Evolutionary conservation across 2,113 vertebrate species (phyloP).

Genomic region (Brachypteracias leptosomus): DNA sequence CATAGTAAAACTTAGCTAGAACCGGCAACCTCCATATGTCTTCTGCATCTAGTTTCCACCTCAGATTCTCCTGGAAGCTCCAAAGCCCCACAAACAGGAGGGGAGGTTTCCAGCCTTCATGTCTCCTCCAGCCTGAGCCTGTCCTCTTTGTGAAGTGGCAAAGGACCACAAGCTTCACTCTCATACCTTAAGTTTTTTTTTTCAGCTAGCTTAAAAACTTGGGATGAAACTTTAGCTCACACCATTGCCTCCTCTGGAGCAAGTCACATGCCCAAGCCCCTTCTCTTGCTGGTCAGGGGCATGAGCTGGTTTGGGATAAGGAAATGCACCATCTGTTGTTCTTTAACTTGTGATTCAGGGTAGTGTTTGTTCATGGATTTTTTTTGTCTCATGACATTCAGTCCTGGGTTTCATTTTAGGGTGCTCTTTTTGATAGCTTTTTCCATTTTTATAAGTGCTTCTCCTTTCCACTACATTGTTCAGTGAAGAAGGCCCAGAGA

Average conservation of each 20-base stretch:
- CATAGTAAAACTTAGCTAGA: neutral
- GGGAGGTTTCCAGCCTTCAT: neutral
- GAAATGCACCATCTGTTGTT: neutral
- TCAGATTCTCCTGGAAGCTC: neutral
- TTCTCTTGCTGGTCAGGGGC: neutral
- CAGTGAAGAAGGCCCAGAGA: neutral
- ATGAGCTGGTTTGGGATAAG: neutral
- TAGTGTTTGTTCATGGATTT: neutral
- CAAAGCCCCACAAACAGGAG: neutral
- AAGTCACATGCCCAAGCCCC: neutral
- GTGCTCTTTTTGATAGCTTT: neutral
- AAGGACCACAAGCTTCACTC: neutral
- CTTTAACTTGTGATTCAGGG: neutral
- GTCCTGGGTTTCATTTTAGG: neutral
- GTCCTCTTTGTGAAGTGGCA: neutral
- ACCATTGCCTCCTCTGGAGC: neutral
- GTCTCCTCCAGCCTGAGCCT: neutral
- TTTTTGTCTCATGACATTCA: neutral
- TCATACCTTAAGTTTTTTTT: neutral
- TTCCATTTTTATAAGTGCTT: neutral
- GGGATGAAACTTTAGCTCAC: neutral
- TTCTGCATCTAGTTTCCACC: neutral
- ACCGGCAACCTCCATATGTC: accelerated
- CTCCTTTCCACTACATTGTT: neutral
- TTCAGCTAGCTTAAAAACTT: neutral